A percentile compares a stretch with the other conserved stretches of the same genome.
phyloP scores from a whole-genome alignment of 2,797 vertebrate species.

The Discoglossus pictus region DNA sequence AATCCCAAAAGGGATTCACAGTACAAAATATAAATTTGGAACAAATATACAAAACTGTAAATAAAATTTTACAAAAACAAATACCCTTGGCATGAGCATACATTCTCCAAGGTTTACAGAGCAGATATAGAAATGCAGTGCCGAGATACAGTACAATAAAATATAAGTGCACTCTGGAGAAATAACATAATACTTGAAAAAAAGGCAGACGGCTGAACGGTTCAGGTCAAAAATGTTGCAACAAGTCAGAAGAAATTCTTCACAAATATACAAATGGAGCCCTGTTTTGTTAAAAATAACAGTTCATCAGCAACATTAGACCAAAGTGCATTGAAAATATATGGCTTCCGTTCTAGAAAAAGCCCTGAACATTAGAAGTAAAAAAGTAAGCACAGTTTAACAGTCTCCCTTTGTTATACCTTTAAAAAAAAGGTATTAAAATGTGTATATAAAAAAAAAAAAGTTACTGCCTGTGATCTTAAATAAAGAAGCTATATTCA shows the following conservation, averaged over 20 bases:
- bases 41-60: conserved; percentile 43
- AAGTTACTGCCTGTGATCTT: too few relatives aligned
- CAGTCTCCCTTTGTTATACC: too few relatives aligned
- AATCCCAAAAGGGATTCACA: conserved; percentile 31
- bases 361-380: conserved; percentile 1
- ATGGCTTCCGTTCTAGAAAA: conserved; percentile 12
- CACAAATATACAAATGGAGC: neutral
- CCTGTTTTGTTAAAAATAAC: neutral
- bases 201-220: conserved; percentile 25
- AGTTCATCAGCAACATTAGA: conserved; percentile 1
- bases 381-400: too few relatives aligned
- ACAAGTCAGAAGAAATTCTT: neutral
- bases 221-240: neutral
- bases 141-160: conserved; percentile 23
- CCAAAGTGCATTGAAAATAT: conserved; percentile 32
- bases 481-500: too few relatives aligned
- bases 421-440: too few relatives aligned
- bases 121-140: conserved; percentile 39
- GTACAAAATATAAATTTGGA: conserved; percentile 67
- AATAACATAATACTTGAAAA: conserved; percentile 35
- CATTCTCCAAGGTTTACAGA: conserved; percentile 15
- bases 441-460: too few relatives aligned
- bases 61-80: conserved; percentile 16
- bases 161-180: conserved; percentile 47
- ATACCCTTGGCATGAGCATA: conserved; percentile 22